These are phyloP conservation scores for Danio choprae DNA, from an alignment of 2,797 vertebrate genomes.

Conservation along the genomic window DNA sequence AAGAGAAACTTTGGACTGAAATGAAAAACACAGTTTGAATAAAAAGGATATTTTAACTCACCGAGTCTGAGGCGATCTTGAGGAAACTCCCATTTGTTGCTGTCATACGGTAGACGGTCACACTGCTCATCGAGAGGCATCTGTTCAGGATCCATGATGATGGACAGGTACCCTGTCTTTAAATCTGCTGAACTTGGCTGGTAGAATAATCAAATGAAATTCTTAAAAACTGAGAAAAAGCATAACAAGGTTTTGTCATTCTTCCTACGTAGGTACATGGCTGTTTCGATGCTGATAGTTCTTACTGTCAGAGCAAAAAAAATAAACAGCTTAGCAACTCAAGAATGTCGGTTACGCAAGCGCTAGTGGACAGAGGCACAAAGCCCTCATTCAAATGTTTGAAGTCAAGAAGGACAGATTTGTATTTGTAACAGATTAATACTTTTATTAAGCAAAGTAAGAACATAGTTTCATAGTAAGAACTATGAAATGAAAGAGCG, in stretches of 20 bases:
- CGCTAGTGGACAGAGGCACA: not conserved
- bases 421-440: no score
- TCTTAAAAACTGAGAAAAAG: not conserved
- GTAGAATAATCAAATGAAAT: not conserved
- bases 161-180: slow-evolving; percentile 91
- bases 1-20: not conserved
- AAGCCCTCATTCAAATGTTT: not conserved
- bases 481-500: no score
- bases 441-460: no score
- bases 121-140: slow-evolving; percentile 91
- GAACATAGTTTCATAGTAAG: no score
- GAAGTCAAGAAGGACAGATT: not conserved
- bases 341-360: not conserved
- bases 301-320: not conserved
- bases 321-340: slow-evolving; percentile 1
- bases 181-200: slow-evolving; percentile 88
- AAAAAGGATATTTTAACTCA: slow-evolving; percentile 66
- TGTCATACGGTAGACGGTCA: slow-evolving; percentile 91
- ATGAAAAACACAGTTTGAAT: not conserved
- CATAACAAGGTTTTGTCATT: not conserved
- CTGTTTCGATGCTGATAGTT: not conserved
- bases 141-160: slow-evolving; percentile 94
- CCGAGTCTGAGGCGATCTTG: slow-evolving; percentile 89
- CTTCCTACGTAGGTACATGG: not conserved
- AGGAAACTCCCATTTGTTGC: slow-evolving; percentile 96